Evolutionary conservation across 2,113 vertebrate species (phyloP).

Genomic region (Henicopernis longicauda): DNA sequence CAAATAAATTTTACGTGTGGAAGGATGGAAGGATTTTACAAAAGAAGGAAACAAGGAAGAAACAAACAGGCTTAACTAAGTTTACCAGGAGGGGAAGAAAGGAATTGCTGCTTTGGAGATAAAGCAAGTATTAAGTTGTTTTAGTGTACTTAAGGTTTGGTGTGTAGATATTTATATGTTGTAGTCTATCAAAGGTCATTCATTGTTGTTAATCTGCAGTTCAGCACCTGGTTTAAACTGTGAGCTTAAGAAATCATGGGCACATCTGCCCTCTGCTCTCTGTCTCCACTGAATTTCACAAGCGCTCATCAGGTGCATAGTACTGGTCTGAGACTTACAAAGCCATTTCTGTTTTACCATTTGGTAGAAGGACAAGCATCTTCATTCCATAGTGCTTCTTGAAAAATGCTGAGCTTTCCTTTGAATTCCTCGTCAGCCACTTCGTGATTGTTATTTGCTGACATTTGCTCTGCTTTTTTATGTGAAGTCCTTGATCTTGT

Average conservation of each 20-base stretch:
- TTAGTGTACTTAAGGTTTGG: not conserved
- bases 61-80: not conserved
- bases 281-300: accelerated
- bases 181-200: not conserved
- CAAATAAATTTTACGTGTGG: not conserved
- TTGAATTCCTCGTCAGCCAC: not conserved
- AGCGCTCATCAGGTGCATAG: accelerated
- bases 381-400: not conserved
- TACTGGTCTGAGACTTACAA: not conserved
- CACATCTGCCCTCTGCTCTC: not conserved
- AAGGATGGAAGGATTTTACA: no score
- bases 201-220: not conserved
- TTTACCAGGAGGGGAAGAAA: not conserved
- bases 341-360: not conserved
- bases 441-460: not conserved
- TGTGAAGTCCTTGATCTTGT: not conserved
- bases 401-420: not conserved
- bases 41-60: not conserved
- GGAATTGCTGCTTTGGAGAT: not conserved
- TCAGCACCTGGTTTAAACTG: not conserved
- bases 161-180: not conserved
- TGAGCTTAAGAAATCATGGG: no score
- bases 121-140: not conserved
- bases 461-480: not conserved
- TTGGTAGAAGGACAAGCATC: not conserved